Conservation (phyloP, 2,113 vertebrate species). For the Tragelaphus scriptus region DNA sequence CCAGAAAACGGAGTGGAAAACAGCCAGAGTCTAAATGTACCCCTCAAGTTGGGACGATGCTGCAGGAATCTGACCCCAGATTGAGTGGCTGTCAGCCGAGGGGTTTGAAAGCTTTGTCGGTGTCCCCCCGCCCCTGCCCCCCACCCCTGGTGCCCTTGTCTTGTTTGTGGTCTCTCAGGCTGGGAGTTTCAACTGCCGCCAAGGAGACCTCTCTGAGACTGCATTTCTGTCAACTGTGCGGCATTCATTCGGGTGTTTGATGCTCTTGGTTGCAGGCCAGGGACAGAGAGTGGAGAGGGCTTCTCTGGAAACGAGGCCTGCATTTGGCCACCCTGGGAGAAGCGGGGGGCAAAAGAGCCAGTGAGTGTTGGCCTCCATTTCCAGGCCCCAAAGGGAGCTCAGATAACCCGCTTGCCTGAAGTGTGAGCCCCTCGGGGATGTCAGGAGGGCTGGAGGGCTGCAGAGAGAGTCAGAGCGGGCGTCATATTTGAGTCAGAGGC, state of each 20-base stretch:
- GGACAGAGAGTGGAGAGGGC: neutral
- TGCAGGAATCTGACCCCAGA: neutral
- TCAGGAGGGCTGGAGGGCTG: too few relatives aligned
- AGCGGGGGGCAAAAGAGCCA: rapidly evolving
- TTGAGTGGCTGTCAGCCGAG: neutral
- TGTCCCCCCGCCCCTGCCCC: rapidly evolving
- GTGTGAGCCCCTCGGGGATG: neutral
- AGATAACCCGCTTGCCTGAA: rapidly evolving
- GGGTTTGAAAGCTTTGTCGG: rapidly evolving
- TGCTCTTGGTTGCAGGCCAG: neutral
- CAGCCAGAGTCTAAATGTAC: neutral
- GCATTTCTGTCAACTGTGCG: rapidly evolving
- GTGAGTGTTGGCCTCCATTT: neutral
- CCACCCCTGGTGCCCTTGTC: rapidly evolving
- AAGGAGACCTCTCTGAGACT: neutral
- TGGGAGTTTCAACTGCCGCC: neutral
- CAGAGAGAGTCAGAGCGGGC: neutral
- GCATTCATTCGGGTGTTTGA: rapidly evolving
- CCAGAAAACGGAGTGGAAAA: neutral
- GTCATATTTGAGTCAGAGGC: neutral
- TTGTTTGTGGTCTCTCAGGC: neutral
- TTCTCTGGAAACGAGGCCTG: neutral
- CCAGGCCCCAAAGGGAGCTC: neutral
- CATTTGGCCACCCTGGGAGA: rapidly evolving
- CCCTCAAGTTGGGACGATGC: neutral